Base-by-base conservation (phyloP, 2,797 vertebrate genomes). In the Acrossocheilus fasciatus region DNA sequence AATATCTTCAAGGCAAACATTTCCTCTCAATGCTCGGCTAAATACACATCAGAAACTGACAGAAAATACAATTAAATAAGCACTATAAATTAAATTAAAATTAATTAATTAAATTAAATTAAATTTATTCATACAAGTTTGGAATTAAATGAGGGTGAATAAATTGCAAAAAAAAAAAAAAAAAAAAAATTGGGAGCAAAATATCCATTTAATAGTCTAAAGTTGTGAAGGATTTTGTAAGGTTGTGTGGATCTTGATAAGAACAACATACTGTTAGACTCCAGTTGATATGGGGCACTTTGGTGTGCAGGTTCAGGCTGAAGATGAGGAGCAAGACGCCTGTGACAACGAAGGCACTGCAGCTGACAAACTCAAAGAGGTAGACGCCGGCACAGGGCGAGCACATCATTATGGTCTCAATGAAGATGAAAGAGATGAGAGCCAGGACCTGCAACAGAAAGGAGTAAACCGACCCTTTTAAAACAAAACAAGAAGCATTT, bases 341-440 rank as follows among this genome's bases (percentile, higher is more conserved):
- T 0, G 98, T 99, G 90, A 99, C 96, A 91, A 99, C 97, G 41
- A 97, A 97, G 2, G 97, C 96, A 88, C 97, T 99, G 91, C 98
- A 99, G 97, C 98, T 99, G 89, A 99, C 98, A 88, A 99, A 99
- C 95, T 99, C 98, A 6, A 99, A 99, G 93, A 99, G 98, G 93
- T 99, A 99, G 89, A 99, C 96, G 43, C 97, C 98, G 91, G 97
- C 96, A 0, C 98, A 99, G 0, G 97, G 98, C 45, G 96, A 96
- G 80, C 98, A 99, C 93, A 97, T 93, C 97, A 98, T 98, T 93
- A 99, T 96, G 23, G 97, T 99, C 95, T 99, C 98, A 73, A 99
- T 99, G 95, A 97, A 98, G 95, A 99, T 97, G 94, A 99, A 99
- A 0, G 96, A 95, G 1, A 98, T 96, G 87, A 99, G 93, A n/a